Base-by-base conservation (phyloP, 2,888 invertebrate genomes). In the Itoplectis maculator region DNA sequence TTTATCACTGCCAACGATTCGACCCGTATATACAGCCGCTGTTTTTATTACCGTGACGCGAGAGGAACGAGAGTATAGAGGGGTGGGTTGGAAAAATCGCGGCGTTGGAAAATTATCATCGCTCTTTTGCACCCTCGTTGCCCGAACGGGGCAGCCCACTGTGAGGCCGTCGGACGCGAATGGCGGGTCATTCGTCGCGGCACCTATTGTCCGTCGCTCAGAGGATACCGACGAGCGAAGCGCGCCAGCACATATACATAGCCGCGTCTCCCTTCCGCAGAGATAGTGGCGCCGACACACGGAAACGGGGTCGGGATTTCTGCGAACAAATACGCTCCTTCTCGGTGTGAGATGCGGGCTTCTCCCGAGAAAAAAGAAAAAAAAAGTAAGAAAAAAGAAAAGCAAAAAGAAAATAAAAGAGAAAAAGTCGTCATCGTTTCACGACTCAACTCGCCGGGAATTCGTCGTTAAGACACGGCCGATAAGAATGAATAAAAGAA, bases 21-120 rank as follows among this genome's bases (percentile, higher is more conserved):
- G 15, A 7, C 47, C 15, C 15, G 15, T 47, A n/a, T 47, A 47
- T 47, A n/a, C 47, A 47, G 47, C 8, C 15, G n/a, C n/a, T 20
- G 15, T 51, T 23, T 54, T 20, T 20, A 9, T 8, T 11, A 20
- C 51, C 1, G 23, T 9, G 51, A 20, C 23, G 11, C 7, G 23
- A 35, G 40, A 63, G 15, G 15, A n/a, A 20, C 18, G 61, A 47
- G 23, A 65, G n/a, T n/a, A n/a, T n/a, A n/a, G n/a, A n/a, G n/a
- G 51, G 45, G 23, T 65, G 15, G 29, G 59, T 49, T 37, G 78
- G 79, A 85, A 84, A 84, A 85, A 85, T 84, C 78, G 83, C 76
- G 79, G 54, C 72, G 66, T 54, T 40, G 79, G 51, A 54, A 70
- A 82, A 79, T 82, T 82, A 82, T 82, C 74, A 74, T 70, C 63